Evolutionary conservation across 2,888 invertebrate species (phyloP), one percentile per base, ranked within the genome.

Genomic region (Idaea straminata): DNA sequence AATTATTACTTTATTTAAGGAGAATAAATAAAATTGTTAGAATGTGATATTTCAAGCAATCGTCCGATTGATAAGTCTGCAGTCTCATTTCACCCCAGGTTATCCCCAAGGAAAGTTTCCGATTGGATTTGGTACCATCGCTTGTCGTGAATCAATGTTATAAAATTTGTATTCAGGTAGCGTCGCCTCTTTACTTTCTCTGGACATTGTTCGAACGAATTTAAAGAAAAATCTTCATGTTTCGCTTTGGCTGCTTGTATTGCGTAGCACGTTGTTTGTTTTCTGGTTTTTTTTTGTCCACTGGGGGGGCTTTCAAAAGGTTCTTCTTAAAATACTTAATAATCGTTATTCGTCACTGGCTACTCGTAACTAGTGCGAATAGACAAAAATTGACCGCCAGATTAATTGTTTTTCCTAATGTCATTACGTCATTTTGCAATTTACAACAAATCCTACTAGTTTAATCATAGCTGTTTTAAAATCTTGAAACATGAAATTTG

Each of bases 161-260:
- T 85, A 85, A 85, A 87, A 90, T 92, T 91, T 89, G 91, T 92
- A 92, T 91, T 91, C 92, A 85, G 85, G 83, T 83, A 79, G 82
- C 74, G 74, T 63, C 71, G 73, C 82, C 80, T 83, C 83, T 86
- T 88, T 83, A 83, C 84, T 83, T 83, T 84, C 81, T 79, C 79
- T 81, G 85, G 85, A 86, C 84, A 79, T 74, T 78, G 78, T 77
- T 79, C 75, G 80, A 79, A 82, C 84, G 83, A 85, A 85, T 89
- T 90, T 86, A 80, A 85, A 85, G 84, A 86, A 83, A 76, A 70
- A 57, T 58, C 59, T 63, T 59, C 38, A 68, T 74, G 71, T 72
- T 72, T 66, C 64, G 69, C 65, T 67, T 64, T 69, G 65, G 67
- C 72, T 72, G 69, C 70, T 71, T 66, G 64, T 67, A 64, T 67